Conservation (phyloP, 2,888 invertebrate species). For the Eilema caniola region DNA sequence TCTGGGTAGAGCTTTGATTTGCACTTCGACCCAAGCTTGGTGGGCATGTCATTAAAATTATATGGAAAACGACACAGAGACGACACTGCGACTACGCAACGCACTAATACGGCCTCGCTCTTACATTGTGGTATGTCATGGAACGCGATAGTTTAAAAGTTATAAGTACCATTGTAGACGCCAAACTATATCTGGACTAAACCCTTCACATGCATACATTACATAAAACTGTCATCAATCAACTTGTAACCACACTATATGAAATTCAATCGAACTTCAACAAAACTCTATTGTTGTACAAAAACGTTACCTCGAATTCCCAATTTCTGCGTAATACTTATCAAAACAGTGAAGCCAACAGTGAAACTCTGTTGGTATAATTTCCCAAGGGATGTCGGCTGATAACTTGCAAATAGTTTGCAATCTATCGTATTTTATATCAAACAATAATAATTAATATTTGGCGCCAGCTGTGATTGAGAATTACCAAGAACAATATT, state of each 20-base stretch:
- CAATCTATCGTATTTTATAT: slow-evolving; percentile 10
- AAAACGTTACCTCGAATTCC: neutral
- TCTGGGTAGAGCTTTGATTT: no score
- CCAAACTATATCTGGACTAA: no score
- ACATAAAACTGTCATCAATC: neutral
- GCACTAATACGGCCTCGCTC: no score
- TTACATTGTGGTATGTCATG: no score
- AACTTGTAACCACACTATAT: neutral
- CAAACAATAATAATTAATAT: neutral
- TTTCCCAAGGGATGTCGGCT: slow-evolving; percentile 13
- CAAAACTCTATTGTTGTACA: neutral
- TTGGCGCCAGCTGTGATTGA: neutral
- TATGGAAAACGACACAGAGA: no score
- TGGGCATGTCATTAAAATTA: no score
- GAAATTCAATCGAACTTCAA: neutral
- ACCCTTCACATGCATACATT: no score
- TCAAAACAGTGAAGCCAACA: slow-evolving; percentile 7
- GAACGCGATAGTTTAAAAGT: no score
- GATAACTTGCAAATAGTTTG: slow-evolving; percentile 12
- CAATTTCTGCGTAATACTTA: neutral
- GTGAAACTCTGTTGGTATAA: slow-evolving; percentile 11
- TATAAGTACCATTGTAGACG: no score
- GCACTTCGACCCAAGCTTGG: no score
- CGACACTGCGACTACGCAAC: no score
- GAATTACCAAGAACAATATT: slow-evolving; percentile 7